These are phyloP conservation scores for Drosophila neutralis DNA, from an alignment of 2,888 invertebrate genomes.

Conservation along the genomic window DNA sequence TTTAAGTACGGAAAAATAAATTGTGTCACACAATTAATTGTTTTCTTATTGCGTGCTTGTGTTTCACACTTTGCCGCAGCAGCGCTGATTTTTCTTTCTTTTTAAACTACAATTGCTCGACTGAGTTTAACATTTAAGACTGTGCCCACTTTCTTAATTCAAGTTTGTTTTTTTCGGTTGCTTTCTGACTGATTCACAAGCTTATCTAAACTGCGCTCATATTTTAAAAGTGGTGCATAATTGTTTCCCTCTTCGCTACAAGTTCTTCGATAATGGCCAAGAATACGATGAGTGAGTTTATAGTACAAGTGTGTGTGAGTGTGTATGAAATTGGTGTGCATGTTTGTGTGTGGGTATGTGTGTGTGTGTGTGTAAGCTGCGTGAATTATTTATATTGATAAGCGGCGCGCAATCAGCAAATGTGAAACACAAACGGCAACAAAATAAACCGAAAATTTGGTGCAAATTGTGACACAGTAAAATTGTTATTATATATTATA, in stretches of 20 bases:
- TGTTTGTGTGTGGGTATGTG: constrained; percentile 18
- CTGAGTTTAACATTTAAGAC: constrained; percentile 16
- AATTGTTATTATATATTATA: constrained; percentile 35
- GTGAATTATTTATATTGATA: constrained; percentile 46
- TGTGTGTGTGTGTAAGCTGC: constrained; percentile 26
- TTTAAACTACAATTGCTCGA: constrained; percentile 10
- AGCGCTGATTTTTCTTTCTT: constrained; percentile 9
- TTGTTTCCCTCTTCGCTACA: constrained; percentile 19
- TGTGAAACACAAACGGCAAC: constrained; percentile 72
- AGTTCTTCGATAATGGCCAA: constrained; percentile 54
- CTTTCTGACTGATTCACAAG: constrained; percentile 35
- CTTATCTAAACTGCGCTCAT: constrained; percentile 26
- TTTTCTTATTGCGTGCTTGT: constrained; percentile 46
- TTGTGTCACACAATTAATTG: constrained; percentile 17
- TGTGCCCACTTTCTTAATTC: constrained; percentile 9
- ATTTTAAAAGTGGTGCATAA: constrained; percentile 60
- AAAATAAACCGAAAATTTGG: constrained; percentile 58
- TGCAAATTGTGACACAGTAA: constrained; percentile 61
- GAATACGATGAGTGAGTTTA: constrained; percentile 25
- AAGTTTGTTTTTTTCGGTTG: constrained; percentile 4
- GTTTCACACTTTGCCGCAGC: constrained; percentile 65
- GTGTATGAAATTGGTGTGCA: constrained; percentile 10
- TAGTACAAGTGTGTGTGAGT: constrained; percentile 21
- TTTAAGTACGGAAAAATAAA: constrained; percentile 39
- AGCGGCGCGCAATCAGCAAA: constrained; percentile 65